Conservation (phyloP, 2,888 invertebrate genomes). For the Cinara cedri region DNA sequence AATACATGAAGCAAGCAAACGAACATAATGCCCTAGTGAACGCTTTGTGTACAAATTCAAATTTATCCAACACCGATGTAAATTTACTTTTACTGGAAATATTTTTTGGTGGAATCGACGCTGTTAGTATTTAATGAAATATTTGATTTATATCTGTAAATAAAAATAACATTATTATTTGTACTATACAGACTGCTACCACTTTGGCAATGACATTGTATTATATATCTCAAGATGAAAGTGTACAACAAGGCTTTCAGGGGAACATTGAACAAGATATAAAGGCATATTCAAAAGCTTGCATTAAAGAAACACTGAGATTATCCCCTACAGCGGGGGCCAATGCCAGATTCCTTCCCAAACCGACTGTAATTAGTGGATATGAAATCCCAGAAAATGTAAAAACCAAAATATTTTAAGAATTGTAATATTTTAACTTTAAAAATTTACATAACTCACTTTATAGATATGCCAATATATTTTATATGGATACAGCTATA, state of each 20-base stretch:
- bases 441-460: conserved; percentile 36
- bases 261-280: conserved; percentile 60
- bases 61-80: conserved; percentile 64
- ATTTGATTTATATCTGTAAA: not conserved
- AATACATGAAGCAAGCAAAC: conserved; percentile 59
- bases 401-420: no score
- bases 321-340: conserved; percentile 65
- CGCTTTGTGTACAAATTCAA: conserved; percentile 63
- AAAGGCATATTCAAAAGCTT: conserved; percentile 62
- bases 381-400: conserved; percentile 65
- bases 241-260: conserved; percentile 61
- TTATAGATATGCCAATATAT: no score
- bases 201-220: conserved; percentile 65
- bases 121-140: conserved; percentile 63
- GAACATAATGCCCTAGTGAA: conserved; percentile 62
- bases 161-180: not conserved
- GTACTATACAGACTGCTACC: conserved; percentile 64
- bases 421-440: conserved; percentile 27
- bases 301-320: conserved; percentile 64
- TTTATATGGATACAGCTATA: no score
- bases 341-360: conserved; percentile 63
- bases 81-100: conserved; percentile 67
- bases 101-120: conserved; percentile 69
- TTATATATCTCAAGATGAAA: conserved; percentile 62
- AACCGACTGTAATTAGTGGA: conserved; percentile 64